phyloP scores from a whole-genome alignment of 2,113 vertebrate species.

The Potamarius usumacintae region DNA sequence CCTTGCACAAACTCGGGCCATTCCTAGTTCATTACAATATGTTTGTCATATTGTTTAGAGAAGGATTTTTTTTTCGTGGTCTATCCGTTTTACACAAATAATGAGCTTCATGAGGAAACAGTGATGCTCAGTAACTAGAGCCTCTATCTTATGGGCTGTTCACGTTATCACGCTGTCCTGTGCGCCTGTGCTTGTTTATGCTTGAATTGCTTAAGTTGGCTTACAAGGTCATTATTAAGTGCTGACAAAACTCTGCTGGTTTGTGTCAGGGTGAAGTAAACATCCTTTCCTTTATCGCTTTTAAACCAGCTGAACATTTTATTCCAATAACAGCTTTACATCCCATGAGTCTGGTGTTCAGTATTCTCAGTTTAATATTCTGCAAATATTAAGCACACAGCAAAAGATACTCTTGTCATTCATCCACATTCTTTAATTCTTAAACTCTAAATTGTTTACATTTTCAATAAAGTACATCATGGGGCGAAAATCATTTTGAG shows the following conservation, averaged over 20 bases:
- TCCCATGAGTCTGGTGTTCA: conserved; percentile 38
- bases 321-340: conserved; percentile 54
- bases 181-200: conserved; percentile 50
- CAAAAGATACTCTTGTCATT: neutral
- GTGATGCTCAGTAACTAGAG: conserved; percentile 26
- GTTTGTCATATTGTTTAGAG: neutral
- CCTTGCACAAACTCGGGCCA: neutral
- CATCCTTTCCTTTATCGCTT: conserved; percentile 75
- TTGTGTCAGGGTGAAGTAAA: conserved; percentile 71
- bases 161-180: conserved; percentile 19
- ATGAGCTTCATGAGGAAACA: conserved; percentile 43
- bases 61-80: neutral
- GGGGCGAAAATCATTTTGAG: neutral
- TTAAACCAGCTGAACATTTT: conserved; percentile 37
- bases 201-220: conserved; percentile 55
- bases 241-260: conserved; percentile 59
- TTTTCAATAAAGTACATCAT: neutral
- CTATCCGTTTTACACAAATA: neutral
- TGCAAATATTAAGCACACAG: neutral
- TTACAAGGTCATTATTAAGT: conserved; percentile 54
- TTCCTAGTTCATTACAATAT: neutral
- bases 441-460: neutral
- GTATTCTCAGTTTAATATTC: neutral
- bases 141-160: conserved; percentile 6
- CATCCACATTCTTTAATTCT: neutral